Base-by-base conservation (phyloP, 1,140 invertebrate species). In the Parasteatoda tepidariorum region DNA sequence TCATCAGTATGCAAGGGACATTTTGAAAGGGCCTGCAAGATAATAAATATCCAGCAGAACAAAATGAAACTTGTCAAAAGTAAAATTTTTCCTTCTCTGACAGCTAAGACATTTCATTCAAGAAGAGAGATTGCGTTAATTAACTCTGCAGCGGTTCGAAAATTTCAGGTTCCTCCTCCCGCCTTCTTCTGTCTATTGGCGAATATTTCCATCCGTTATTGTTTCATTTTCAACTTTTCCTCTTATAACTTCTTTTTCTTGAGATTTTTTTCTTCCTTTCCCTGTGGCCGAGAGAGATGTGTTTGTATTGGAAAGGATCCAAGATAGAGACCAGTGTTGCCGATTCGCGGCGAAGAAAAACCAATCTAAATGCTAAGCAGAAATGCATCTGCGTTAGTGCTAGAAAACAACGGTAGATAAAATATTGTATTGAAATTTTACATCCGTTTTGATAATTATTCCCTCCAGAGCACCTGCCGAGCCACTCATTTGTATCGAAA, bases 391-490 rank as follows among this genome's bases (percentile, higher is more conserved):
- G 74, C 34, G 55, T 75, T 28, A 18, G 33, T 61, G 24, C 30
- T 75, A 30, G 74, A 15, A 30, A 24, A 78, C 13, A 70, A 75
- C 33, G 61, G 74, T 54, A 78, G 59, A 78, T 78, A 78, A 78
- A 78, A 78, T 78, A 78, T 78, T 38, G 61, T 78, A 78, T 78
- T 78, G 74, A 78, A 78, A 78, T 78, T 78, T 78, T 78, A 78
- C 74, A 78, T 78, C 34, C 59, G 34, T 78, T 78, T 66, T 59
- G 74, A 78, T 78, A 78, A 78, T 78, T 78, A 78, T 78, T 78
- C 61, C 74, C 74, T 66, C 59, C 28, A 48, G 74, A 33, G 31
- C 34, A 78, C 26, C 24, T 78, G 61, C 62, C 71, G 55, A 57
- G 55, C 70, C 26, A 57, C 70, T 28, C 57, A 57, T 73, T 54